Evolutionary conservation across 2,797 vertebrate genomes (phyloP).

Genomic region (Coilia nasus): DNA sequence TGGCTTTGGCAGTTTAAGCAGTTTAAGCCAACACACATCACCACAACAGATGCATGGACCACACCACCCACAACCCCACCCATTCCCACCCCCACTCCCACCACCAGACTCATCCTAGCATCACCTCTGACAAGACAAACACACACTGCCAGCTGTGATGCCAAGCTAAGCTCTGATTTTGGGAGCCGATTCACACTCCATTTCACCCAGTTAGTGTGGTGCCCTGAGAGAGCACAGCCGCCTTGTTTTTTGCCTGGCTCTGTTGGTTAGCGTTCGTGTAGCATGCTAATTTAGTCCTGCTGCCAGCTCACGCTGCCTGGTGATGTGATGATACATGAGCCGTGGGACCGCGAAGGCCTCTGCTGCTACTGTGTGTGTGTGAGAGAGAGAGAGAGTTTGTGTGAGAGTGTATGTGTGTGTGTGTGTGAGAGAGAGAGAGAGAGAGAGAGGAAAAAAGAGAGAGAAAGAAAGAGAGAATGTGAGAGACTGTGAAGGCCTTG

Average conservation of each 20-base stretch:
- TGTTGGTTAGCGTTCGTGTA: slow-evolving; percentile 12
- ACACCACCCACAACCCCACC: background rate
- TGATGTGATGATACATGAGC: slow-evolving; percentile 37
- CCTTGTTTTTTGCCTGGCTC: slow-evolving; percentile 7
- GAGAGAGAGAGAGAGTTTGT: no score
- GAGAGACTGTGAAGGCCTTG: no score
- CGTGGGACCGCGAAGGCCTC: slow-evolving; percentile 12
- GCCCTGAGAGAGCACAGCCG: background rate
- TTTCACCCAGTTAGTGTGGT: background rate
- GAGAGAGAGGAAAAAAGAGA: no score
- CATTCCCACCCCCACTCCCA: background rate
- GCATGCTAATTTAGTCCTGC: slow-evolving; percentile 37
- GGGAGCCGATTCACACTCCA: background rate
- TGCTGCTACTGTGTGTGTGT: no score
- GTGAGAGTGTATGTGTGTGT: no score
- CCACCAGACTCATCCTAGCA: slow-evolving; percentile 29
- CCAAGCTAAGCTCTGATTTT: background rate
- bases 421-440: no score
- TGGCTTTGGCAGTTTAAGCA: slow-evolving; percentile 37
- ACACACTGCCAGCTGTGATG: slow-evolving; percentile 45
- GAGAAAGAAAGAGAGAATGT: no score
- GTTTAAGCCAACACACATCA: slow-evolving; percentile 42
- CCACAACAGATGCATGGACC: background rate
- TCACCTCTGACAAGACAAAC: slow-evolving; percentile 34
- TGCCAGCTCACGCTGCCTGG: slow-evolving; percentile 30